phyloP scores from a whole-genome alignment of 2,113 vertebrate species.

The Mungos mungo region DNA sequence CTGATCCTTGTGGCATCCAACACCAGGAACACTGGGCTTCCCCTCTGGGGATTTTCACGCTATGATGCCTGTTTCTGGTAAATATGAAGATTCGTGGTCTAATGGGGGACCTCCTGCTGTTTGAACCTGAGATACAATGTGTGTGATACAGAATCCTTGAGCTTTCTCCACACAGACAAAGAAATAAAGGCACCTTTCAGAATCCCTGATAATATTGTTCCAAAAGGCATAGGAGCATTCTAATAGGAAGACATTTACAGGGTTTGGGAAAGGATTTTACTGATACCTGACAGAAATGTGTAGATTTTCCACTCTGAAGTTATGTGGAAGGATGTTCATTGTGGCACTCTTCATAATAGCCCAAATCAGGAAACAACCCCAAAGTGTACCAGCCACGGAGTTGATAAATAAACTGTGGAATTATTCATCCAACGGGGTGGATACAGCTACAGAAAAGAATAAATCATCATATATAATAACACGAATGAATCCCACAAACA shows the following conservation, averaged over 20 bases:
- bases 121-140: slow-evolving; percentile 38
- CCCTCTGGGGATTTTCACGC: slow-evolving; percentile 24
- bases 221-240: not conserved
- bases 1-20: not conserved
- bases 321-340: not conserved
- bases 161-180: not conserved
- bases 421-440: not conserved
- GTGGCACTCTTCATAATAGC: not conserved
- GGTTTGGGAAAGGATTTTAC: not conserved
- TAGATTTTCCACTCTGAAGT: not conserved
- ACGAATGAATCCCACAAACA: not conserved
- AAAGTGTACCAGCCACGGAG: not conserved
- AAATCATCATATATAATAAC: not conserved
- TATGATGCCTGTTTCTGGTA: slow-evolving; percentile 13
- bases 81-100: not conserved
- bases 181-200: slow-evolving; percentile 38
- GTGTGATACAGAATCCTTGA: not conserved
- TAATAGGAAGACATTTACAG: not conserved
- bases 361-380: not conserved
- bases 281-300: not conserved
- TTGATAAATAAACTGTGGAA: not conserved
- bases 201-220: not conserved
- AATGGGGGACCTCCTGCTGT: not conserved
- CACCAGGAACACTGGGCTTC: not conserved
- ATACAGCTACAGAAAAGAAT: not conserved